phyloP scores from a whole-genome alignment of 2,888 invertebrate species.

The Neoscelio sp. region DNA sequence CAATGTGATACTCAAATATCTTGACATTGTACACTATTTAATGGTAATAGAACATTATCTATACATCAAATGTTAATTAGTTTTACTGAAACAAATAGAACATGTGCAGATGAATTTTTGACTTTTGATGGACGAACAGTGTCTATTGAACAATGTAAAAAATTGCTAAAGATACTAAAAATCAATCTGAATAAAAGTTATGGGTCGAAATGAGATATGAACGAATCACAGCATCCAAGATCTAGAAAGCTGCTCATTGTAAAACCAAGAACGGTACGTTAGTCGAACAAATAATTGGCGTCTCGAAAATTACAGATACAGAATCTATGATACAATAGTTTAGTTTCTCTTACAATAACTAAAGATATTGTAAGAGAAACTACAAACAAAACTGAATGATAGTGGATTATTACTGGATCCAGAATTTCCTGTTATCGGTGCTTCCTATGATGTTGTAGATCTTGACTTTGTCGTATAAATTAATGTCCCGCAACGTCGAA shows the following conservation, averaged over 20 bases:
- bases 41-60: slow-evolving; percentile 17
- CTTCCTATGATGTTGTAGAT: slow-evolving; percentile 63
- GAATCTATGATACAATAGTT: too few species aligned
- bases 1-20: slow-evolving; percentile 20
- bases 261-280: slow-evolving; percentile 27
- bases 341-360: too few species aligned
- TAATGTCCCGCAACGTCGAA: slow-evolving; percentile 53
- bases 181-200: slow-evolving; percentile 28
- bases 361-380: slow-evolving; percentile 58
- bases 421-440: slow-evolving; percentile 54
- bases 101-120: slow-evolving; percentile 17
- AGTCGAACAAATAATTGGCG: slow-evolving; percentile 38
- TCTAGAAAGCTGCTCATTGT: slow-evolving; percentile 41
- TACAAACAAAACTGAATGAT: slow-evolving; percentile 4
- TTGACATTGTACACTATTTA: slow-evolving; percentile 10
- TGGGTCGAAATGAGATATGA: slow-evolving; percentile 39
- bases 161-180: slow-evolving; percentile 9
- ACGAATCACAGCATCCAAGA: slow-evolving; percentile 41
- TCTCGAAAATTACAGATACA: slow-evolving; percentile 4
- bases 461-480: slow-evolving; percentile 58
- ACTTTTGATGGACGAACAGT: slow-evolving; percentile 23
- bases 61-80: slow-evolving; percentile 24
- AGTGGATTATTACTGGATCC: slow-evolving; percentile 49
- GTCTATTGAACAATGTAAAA: slow-evolving; percentile 9
- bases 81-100: neutral